Evolutionary conservation across 1,140 invertebrate genomes (phyloP).

Genomic region (Streblospio benedicti): DNA sequence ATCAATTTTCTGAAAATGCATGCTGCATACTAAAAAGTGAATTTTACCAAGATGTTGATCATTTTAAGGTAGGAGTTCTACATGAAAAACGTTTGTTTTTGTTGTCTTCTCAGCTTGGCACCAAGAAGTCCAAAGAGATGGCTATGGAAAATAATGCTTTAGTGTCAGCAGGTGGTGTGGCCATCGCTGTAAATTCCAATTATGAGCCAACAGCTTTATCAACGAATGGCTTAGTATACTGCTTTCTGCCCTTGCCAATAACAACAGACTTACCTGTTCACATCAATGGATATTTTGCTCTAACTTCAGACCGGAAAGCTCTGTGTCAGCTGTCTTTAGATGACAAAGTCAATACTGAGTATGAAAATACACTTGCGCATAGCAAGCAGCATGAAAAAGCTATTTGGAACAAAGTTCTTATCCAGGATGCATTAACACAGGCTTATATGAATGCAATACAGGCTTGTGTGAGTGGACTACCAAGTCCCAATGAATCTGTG

Average conservation of each 20-base stretch:
- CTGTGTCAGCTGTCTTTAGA: conserved; percentile 22
- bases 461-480: not conserved
- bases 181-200: conserved; percentile 11
- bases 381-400: conserved; percentile 22
- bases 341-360: too few relatives aligned
- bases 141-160: not conserved
- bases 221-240: conserved; percentile 30
- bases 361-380: too few relatives aligned
- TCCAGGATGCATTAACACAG: conserved; percentile 25
- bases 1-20: not conserved
- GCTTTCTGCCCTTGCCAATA: conserved; percentile 35
- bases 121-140: not conserved
- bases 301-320: conserved; percentile 30
- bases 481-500: not conserved
- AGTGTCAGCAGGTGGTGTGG: conserved; percentile 28
- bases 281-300: conserved; percentile 34
- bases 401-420: conserved; percentile 30
- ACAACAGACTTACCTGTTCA: conserved; percentile 34
- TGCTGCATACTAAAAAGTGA: not conserved
- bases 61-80: not conserved
- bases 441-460: conserved; percentile 17
- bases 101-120: conserved; percentile 1
- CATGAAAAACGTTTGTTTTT: not conserved
- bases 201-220: not conserved
- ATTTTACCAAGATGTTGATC: not conserved